These are phyloP conservation scores for Picathartes gymnocephalus DNA, from an alignment of 2,113 vertebrate species.

Conservation along the genomic window DNA sequence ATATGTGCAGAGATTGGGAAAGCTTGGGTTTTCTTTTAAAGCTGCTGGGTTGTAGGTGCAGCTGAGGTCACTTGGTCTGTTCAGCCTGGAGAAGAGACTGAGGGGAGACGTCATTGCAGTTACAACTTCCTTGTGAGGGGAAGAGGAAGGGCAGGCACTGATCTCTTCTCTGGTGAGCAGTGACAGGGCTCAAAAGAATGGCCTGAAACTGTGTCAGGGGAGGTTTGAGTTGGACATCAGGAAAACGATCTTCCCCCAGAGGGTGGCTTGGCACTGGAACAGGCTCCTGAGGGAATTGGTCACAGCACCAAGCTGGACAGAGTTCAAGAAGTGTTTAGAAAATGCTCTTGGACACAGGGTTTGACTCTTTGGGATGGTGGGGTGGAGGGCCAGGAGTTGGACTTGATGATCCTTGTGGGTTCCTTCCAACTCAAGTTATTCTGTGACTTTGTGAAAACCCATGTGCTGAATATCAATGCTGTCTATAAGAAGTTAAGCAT, in stretches of 20 bases:
- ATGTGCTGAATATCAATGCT: background rate
- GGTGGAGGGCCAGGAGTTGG: background rate
- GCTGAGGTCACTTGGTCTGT: background rate
- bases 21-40: background rate
- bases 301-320: background rate
- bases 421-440: background rate
- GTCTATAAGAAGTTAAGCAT: background rate
- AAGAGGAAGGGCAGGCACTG: background rate
- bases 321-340: background rate
- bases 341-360: background rate
- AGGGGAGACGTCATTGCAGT: background rate
- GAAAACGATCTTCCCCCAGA: background rate
- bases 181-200: accelerated
- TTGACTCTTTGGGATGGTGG: background rate
- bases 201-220: background rate
- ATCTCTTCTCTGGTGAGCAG: background rate
- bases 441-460: background rate
- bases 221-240: accelerated
- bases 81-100: background rate
- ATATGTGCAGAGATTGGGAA: background rate
- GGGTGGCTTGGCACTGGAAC: background rate
- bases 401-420: background rate
- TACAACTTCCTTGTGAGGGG: background rate
- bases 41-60: background rate
- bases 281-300: background rate